Evolutionary conservation across 2,888 invertebrate genomes (phyloP), one percentile per base, ranked within the genome.

Genomic region (Protonemura montana): DNA sequence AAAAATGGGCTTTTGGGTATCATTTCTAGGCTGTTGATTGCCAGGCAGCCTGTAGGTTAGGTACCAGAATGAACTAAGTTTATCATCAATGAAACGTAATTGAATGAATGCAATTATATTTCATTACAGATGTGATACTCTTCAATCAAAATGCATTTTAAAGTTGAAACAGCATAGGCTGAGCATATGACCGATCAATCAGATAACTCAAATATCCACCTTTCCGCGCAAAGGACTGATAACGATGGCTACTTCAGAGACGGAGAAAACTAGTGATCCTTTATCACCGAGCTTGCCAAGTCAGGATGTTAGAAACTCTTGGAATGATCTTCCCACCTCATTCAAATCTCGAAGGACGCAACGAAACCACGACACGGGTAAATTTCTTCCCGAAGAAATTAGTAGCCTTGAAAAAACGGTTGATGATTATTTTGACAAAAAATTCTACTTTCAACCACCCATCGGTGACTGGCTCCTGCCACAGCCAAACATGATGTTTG

Each of bases 401-500:
- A 81, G 81, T 76, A 41, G 82, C n/a, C 35, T 87, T 21, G 87
- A 86, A 29, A 82, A 25, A 5, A 82, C 21, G 82, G 87, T 88
- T 25, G 1, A 81, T 21, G 76, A 87, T 6, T 82, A 87, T 41
- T 88, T 87, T 78, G 85, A 85, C 78, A 88, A 88, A 85, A 87
- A 86, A 83, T 88, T 85, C 85, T 59, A 59, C 28, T 88, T 88
- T 42, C 41, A 78, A 13, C 85, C 85, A 13, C 87, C 87, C 0
- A 16, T 30, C 0, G 21, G 77, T n/a, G 85, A 86, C 26, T 88
- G 88, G 88, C 82, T 88, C 88, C 88, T 91, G 6, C 91, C 91
- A 1, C 83, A 88, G 0, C 91, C 91, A 0, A 88, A 89, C 29
- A 88, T 88, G 29, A 90, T 92, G 88, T 93, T 92, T 88, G 89